A percentile compares a stretch with the other conserved stretches of the same genome.
These are phyloP conservation scores for Bradypodion pumilum DNA, from an alignment of 2,797 vertebrate species.

Conservation along the genomic window DNA sequence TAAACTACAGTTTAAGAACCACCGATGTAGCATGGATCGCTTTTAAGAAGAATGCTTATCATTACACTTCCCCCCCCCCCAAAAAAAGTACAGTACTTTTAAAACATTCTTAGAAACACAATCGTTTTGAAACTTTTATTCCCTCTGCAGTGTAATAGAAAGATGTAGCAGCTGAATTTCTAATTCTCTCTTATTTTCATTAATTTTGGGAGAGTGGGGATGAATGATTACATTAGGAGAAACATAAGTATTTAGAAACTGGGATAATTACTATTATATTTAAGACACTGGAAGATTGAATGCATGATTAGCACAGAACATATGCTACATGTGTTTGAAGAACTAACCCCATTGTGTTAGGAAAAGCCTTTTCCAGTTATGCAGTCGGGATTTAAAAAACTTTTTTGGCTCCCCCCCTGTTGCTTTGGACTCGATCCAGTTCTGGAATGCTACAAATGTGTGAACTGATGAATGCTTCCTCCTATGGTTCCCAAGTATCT, in stretches of 20 bases:
- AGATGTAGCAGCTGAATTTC: not conserved
- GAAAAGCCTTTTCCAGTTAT: not conserved
- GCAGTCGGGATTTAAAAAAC: not conserved
- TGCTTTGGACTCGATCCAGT: not conserved
- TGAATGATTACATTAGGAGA: not conserved
- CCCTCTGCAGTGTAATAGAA: not conserved
- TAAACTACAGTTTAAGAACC: not conserved
- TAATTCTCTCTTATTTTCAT: slow-evolving; percentile 1
- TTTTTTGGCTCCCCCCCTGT: too few species aligned
- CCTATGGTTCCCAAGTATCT: not conserved
- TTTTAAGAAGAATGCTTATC: not conserved
- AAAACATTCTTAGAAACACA: rapidly evolving
- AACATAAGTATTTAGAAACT: not conserved
- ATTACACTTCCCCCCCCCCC: not conserved
- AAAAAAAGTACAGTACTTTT: not conserved
- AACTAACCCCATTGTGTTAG: not conserved
- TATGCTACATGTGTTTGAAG: not conserved
- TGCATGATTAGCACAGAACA: not conserved
- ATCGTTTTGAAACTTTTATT: not conserved
- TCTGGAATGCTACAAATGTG: not conserved
- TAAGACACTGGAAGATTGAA: not conserved
- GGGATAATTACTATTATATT: not conserved
- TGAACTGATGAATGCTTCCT: not conserved
- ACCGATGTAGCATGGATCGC: not conserved
- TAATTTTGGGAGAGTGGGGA: not conserved